These are phyloP conservation scores for Suillia variegata DNA, from an alignment of 2,888 invertebrate species.

Conservation along the genomic window DNA sequence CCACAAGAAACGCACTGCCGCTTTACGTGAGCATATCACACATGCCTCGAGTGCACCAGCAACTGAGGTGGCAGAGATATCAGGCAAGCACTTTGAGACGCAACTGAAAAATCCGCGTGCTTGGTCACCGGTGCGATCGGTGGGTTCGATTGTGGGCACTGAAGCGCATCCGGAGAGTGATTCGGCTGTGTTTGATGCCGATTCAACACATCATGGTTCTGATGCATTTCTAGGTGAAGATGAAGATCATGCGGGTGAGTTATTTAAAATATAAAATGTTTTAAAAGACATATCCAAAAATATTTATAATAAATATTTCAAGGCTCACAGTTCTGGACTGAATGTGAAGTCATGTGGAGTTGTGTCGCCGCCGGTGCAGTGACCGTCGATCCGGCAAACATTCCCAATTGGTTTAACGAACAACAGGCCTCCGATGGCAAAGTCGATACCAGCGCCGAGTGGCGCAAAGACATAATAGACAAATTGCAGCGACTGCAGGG, in stretches of 20 bases:
- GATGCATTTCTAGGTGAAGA: constrained; percentile 79
- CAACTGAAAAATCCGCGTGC: constrained; percentile 80
- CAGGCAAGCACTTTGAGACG: constrained; percentile 73
- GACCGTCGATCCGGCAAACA: constrained; percentile 71
- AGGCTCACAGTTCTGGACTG: constrained; percentile 75
- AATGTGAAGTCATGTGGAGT: constrained; percentile 81
- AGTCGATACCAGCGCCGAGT: constrained; percentile 72
- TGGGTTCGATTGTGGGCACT: constrained; percentile 81
- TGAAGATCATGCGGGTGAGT: constrained; percentile 64
- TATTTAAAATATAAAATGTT: background rate
- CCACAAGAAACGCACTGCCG: constrained; percentile 49
- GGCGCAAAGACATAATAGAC: constrained; percentile 76
- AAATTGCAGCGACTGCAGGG: constrained; percentile 68
- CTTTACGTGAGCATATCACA: constrained; percentile 41
- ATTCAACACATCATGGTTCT: constrained; percentile 70
- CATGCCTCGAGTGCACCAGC: constrained; percentile 59
- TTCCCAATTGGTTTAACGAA: constrained; percentile 81
- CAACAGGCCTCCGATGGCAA: constrained; percentile 62
- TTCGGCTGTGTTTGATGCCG: constrained; percentile 79
- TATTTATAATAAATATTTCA: too few species aligned
- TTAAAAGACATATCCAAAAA: background rate
- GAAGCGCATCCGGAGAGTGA: constrained; percentile 88
- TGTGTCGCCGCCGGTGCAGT: constrained; percentile 84
- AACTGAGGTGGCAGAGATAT: constrained; percentile 63
- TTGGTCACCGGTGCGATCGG: constrained; percentile 88